A percentile compares a stretch with the other conserved stretches of the same genome.
Conservation (phyloP, 2,888 invertebrate genomes). For the Drosophila tripunctata region DNA sequence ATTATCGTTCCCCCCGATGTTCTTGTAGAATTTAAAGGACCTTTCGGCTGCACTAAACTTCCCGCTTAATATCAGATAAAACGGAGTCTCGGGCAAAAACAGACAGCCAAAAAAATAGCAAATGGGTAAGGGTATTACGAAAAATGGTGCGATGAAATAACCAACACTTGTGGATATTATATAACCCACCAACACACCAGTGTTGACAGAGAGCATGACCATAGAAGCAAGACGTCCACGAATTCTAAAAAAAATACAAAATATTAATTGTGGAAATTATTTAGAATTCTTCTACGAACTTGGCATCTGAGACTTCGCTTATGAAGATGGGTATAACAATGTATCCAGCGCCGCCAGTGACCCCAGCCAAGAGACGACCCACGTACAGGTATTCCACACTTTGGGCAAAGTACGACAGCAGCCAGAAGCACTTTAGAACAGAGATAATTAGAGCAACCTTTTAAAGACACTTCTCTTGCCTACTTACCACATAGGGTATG, state of each 20-base stretch:
- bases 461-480: background rate
- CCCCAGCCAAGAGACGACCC: constrained; percentile 78
- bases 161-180: constrained; percentile 58
- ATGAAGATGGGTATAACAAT: constrained; percentile 81
- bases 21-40: constrained; percentile 71
- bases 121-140: constrained; percentile 59
- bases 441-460: too few species aligned
- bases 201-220: constrained; percentile 67
- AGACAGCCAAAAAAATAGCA: constrained; percentile 54
- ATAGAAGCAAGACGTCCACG: constrained; percentile 80
- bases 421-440: constrained; percentile 77
- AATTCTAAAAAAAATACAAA: constrained; percentile 50
- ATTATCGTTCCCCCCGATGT: constrained; percentile 50
- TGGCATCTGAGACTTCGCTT: constrained; percentile 82
- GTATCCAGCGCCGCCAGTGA: constrained; percentile 81
- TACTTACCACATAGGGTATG: constrained; percentile 67
- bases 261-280: background rate
- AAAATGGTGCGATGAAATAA: constrained; percentile 59
- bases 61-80: constrained; percentile 60
- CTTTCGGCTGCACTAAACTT: constrained; percentile 57
- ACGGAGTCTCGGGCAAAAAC: constrained; percentile 76
- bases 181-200: constrained; percentile 64
- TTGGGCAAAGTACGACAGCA: constrained; percentile 71
- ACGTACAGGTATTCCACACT: constrained; percentile 77
- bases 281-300: constrained; percentile 56